Evolutionary conservation across 2,113 vertebrate genomes (phyloP), one percentile per base, ranked within the genome.

Genomic region (Dissostichus mawsoni): DNA sequence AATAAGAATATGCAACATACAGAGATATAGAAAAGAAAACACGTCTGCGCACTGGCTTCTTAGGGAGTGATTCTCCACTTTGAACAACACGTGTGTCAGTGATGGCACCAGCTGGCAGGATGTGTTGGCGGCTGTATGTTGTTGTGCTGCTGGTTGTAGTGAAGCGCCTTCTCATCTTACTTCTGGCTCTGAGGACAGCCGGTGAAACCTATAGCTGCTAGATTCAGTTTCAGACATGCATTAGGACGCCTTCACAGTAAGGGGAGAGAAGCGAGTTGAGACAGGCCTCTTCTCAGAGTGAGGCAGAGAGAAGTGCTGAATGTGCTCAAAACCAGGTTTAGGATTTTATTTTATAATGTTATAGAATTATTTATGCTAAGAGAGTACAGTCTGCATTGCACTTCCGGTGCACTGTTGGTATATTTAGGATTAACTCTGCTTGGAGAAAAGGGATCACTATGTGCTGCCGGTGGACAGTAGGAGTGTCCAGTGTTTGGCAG

Each of bases 111-210:
- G 74, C 33, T 0, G 25, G 6, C 44, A 50, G 74, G 62, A 18
- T 3, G 14, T 20, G 47, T 45, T 18, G 47, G 41, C 1, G 51
- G 53, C n/a, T 75, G 67, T 18, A 33, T 44, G 75, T 65, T 66
- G 51, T 80, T 63, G 44, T 76, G 66, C 66, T 53, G 65, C 16
- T 72, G 65, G 84, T 81, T 68, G 70, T 64, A 82, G 69, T 20
- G 29, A 51, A 59, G 74, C 9, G 23, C 74, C 76, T 41, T 90
- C 86, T 89, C 71, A 2, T 90, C 74, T 92, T 89, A 76, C 89
- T 16, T 61, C 53, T 63, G 66, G 71, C 78, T 87, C 70, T 1
- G 29, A 74, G 77, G 74, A 73, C 69, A 64, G 64, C 51, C n/a
- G 6, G 59, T 80, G 83, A 69, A 86, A 72, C 68, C 41, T 86